Evolutionary conservation across 2,113 vertebrate genomes (phyloP), one percentile per base, ranked within the genome.

Genomic region (Bungarus multicinctus): DNA sequence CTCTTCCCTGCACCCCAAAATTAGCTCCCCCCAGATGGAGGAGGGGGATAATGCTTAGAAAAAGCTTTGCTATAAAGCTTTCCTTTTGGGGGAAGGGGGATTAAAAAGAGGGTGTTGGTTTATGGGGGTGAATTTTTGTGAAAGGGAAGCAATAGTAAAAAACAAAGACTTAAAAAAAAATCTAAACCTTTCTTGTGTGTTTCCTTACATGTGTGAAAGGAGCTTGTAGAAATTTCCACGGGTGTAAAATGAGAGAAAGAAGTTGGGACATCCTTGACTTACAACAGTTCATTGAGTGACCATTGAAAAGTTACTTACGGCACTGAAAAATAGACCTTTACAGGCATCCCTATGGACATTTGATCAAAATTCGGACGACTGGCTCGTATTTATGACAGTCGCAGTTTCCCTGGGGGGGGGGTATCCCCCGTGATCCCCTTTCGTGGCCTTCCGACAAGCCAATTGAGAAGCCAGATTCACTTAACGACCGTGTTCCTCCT

Each of bases 401-500:
- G 0, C 12, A n/a, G 30, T 1, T 4, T n/a, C 60, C 27, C 4
- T 0, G 11, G 4, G 60, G 60, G 0, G 30, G 0, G 30, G 27
- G 2, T 27, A 14, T 50, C 47, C 47, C 47, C 47, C 4, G 2
- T 6, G 12, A 69, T 69, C 12, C 4, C 4, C 12, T 69, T 69
- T 69, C 2, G 30, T 0, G 4, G 14, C 30, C 25, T 69, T n/a
- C 30, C 4, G 2, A 14, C 4, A 69, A 69, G 30, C 60, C 11
- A 16, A n/a, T 1, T 12, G 12, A 12, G 12, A 69, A 34, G 64
- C 14, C 30, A 2, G 30, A 5, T n/a, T 69, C 27, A 14, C 30
- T 69, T 69, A 5, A 69, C 0, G 14, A 34, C 30, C 12, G 5
- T 12, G 11, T 16, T n/a, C 30, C 4, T 69, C 12, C 11, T 10